Evolutionary conservation across 2,113 vertebrate species (phyloP).

Genomic region (Notechis scutatus): DNA sequence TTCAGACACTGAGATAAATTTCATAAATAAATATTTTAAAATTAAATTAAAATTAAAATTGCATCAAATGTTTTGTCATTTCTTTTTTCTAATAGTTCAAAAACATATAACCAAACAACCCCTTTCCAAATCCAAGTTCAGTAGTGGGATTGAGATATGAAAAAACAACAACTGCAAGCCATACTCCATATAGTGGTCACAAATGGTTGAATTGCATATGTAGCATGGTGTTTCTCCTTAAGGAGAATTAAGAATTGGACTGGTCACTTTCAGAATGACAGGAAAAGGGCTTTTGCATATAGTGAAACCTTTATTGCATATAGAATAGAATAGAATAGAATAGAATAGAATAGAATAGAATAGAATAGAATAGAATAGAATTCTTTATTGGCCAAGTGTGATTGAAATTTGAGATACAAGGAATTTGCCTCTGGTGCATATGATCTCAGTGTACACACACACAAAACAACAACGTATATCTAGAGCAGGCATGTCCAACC

Average conservation of each 20-base stretch:
- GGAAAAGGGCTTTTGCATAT: neutral
- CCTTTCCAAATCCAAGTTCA: neutral
- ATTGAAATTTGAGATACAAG: neutral
- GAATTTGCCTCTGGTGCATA: neutral
- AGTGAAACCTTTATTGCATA: neutral
- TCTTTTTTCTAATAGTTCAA: neutral
- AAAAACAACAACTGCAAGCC: neutral
- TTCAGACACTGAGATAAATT: neutral
- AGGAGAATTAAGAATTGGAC: neutral
- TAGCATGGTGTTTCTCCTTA: neutral
- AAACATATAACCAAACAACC: neutral
- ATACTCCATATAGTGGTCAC: no score
- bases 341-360: no score
- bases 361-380: neutral
- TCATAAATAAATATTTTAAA: neutral
- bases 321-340: neutral
- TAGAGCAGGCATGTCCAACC: neutral
- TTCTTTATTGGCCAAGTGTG: neutral
- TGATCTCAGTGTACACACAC: neutral
- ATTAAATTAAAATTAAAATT: neutral
- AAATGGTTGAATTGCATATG: neutral
- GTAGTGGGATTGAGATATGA: neutral
- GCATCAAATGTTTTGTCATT: neutral
- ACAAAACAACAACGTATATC: neutral
- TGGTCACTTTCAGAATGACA: neutral